Percentiles rank a stretch among this genome's conserved stretches.
Evolutionary conservation across 2,113 vertebrate species (phyloP).

Genomic region (Calidris pugnax): DNA sequence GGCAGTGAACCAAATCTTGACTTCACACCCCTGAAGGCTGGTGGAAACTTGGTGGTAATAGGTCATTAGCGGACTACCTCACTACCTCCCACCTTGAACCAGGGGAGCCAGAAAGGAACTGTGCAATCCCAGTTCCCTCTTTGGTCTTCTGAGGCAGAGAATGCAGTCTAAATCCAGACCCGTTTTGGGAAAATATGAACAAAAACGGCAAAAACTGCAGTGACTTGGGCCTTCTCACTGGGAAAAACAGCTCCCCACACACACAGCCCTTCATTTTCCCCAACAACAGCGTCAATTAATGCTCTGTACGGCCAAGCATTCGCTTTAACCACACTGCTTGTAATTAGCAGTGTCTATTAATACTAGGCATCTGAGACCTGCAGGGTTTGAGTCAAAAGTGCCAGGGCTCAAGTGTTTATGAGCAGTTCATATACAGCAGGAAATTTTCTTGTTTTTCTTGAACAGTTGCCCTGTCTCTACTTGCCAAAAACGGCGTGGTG

Average conservation of each 20-base stretch:
- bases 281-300: not conserved
- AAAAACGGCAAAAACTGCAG: not conserved
- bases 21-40: not conserved
- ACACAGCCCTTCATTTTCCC: not conserved
- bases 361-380: slow-evolving; percentile 55
- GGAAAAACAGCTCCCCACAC: not conserved
- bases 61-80: not conserved
- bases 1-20: not conserved
- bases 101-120: slow-evolving; percentile 23
- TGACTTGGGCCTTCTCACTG: not conserved
- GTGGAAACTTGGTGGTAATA: not conserved
- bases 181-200: slow-evolving; percentile 25
- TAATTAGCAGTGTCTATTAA: slow-evolving; percentile 60
- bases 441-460: slow-evolving; percentile 69
- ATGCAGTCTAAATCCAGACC: slow-evolving; percentile 2
- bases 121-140: not conserved
- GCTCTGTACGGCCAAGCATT: slow-evolving; percentile 22
- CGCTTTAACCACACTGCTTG: slow-evolving; percentile 42
- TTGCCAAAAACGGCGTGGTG: slow-evolving; percentile 48
- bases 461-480: slow-evolving; percentile 31
- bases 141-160: not conserved
- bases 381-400: slow-evolving; percentile 42
- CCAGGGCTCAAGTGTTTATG: slow-evolving; percentile 66
- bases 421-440: slow-evolving; percentile 59
- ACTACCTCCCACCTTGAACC: slow-evolving; percentile 40